Evolutionary conservation across 1,140 invertebrate genomes (phyloP).

Genomic region (Orius laevigatus): DNA sequence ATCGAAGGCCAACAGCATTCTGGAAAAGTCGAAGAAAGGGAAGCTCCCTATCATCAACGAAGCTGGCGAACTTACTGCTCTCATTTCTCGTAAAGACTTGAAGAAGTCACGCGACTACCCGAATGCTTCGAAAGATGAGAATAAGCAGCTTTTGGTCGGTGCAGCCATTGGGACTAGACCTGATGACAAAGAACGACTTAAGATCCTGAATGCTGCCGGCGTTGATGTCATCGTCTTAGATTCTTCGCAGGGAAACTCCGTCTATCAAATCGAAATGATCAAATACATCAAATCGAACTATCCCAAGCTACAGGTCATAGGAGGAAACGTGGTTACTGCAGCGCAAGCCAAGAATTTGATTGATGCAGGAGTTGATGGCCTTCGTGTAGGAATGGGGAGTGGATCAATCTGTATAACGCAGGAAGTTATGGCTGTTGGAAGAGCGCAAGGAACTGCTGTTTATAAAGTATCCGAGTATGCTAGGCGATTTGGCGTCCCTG

Average conservation of each 20-base stretch:
- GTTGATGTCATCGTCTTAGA: constrained; percentile 98
- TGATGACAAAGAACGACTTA: constrained; percentile 63
- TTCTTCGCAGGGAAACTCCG: constrained; percentile 96
- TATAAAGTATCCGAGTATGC: constrained; percentile 87
- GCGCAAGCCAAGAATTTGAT: constrained; percentile 94
- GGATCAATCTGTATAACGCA: constrained; percentile 98
- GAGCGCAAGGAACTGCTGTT: constrained; percentile 81
- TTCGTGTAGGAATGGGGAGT: constrained; percentile 93
- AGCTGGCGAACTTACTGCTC: constrained; percentile 74
- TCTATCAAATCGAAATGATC: constrained; percentile 92
- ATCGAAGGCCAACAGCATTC: constrained; percentile 80
- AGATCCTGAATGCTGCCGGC: constrained; percentile 66
- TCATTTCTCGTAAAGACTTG: constrained; percentile 94
- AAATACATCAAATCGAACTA: constrained; percentile 80
- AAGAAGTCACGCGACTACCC: constrained; percentile 96
- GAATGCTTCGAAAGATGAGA: constrained; percentile 90
- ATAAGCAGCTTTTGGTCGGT: constrained; percentile 92
- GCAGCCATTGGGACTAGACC: constrained; percentile 88
- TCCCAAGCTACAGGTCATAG: constrained; percentile 84
- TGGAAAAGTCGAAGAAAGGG: constrained; percentile 93
- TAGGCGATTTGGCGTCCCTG: constrained; percentile 66
- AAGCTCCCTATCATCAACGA: constrained; percentile 93
- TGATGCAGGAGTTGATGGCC: constrained; percentile 85
- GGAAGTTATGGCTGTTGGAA: constrained; percentile 96
- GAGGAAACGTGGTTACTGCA: constrained; percentile 93